Conservation (phyloP, 2,888 invertebrate genomes). For the Sphaerophoria rueppellii region DNA sequence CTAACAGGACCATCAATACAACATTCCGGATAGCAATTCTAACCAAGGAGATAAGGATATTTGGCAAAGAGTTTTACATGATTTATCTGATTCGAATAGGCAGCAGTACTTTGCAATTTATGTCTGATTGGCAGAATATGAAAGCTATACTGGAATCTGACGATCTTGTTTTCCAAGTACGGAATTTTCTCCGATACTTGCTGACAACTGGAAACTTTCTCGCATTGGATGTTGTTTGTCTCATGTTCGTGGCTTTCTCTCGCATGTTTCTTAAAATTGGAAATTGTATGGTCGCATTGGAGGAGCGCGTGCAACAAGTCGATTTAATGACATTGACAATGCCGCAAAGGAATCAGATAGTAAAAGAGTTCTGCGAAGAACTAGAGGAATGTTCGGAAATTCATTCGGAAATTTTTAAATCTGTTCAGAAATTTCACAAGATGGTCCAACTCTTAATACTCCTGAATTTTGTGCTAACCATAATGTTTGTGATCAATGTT, state of each 20-base stretch:
- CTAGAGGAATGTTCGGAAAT: slow-evolving; percentile 76
- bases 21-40: slow-evolving; percentile 30
- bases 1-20: slow-evolving; percentile 28
- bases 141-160: background rate
- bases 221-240: slow-evolving; percentile 34
- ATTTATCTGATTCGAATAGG: background rate
- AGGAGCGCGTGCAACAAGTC: slow-evolving; percentile 29
- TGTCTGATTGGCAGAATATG: slow-evolving; percentile 4
- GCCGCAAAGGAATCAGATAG: slow-evolving; percentile 76
- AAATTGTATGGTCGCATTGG: slow-evolving; percentile 20
- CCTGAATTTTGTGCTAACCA: slow-evolving; percentile 78
- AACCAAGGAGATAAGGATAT: slow-evolving; percentile 10
- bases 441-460: slow-evolving; percentile 78
- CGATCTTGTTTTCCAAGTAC: background rate
- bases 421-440: slow-evolving; percentile 74
- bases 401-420: slow-evolving; percentile 76
- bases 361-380: slow-evolving; percentile 77
- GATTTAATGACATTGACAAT: slow-evolving; percentile 49
- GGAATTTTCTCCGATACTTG: slow-evolving; percentile 28
- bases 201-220: slow-evolving; percentile 31
- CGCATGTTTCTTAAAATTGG: slow-evolving; percentile 51
- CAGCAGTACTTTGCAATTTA: background rate
- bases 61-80: slow-evolving; percentile 27
- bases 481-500: slow-evolving; percentile 76
- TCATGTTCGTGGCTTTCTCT: slow-evolving; percentile 38